Conservation (phyloP, 2,888 invertebrate genomes). For the Mythimna loreyi region DNA sequence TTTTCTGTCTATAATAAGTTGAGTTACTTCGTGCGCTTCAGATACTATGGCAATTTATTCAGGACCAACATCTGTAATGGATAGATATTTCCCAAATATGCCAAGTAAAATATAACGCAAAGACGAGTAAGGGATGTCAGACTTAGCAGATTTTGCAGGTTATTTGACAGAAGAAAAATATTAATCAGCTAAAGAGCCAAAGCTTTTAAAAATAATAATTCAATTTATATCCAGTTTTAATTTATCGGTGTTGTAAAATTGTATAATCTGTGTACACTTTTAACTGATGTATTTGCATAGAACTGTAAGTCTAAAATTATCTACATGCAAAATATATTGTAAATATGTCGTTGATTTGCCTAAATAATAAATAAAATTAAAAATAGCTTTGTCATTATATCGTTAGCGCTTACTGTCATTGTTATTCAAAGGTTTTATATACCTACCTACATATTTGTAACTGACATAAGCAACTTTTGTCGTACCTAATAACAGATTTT, state of each 20-base stretch:
- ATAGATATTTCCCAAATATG: background rate
- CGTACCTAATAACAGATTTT: background rate
- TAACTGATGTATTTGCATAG: no score
- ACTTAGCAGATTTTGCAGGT: background rate
- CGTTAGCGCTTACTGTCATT: background rate
- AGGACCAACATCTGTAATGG: background rate
- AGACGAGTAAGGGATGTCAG: background rate
- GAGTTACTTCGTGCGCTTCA: background rate
- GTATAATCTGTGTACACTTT: no score
- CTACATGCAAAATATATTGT: no score
- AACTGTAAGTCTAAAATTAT: no score
- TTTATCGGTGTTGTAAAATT: no score
- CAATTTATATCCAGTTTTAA: no score
- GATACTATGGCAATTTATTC: slow-evolving; percentile 14
- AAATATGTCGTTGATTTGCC: no score
- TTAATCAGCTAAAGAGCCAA: background rate
- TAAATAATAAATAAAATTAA: no score
- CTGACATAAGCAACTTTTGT: background rate
- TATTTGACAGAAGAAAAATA: background rate
- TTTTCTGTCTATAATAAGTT: slow-evolving; percentile 26
- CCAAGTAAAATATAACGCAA: background rate
- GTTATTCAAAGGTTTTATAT: background rate
- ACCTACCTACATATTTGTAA: background rate
- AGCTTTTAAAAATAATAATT: no score
- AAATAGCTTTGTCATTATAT: background rate